Base-by-base conservation (phyloP, 2,888 invertebrate species). In the Eurytoma adleriae region DNA sequence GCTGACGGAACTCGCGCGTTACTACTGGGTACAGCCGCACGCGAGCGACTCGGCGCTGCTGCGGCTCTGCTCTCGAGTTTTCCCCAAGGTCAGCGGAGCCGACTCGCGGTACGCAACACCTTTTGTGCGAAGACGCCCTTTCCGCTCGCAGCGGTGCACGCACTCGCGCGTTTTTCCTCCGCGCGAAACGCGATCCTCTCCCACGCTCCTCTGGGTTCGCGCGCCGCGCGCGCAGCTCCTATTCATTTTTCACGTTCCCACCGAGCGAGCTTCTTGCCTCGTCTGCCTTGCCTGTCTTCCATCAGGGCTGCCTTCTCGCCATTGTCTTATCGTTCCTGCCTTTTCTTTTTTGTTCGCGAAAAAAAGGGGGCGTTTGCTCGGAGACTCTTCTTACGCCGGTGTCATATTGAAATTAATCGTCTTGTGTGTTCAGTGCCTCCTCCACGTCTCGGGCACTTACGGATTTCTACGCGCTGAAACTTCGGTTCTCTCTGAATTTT, bases 141-240 rank as follows among this genome's bases (percentile, higher is more conserved):
- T 79, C 79, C 79, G 74, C 54, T 79, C 54, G 40, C 10, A 64
- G n/a, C 61, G 59, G 40, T 20, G 14, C 67, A 20, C 72, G 52
- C 64, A 40, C 57, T 40, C 30, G 52, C 61, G 67, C 61, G 40
- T 59, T 61, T 68, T 78, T 52, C 59, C 40, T 54, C 50, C 16
- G 52, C 59, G 71, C 48, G 79, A 79, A 70, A 75, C 66, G 20
- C 74, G 70, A 75, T 71, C 27, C 50, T 57, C 61, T 79, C 79
- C 62, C 81, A 84, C 83, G 85, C 83, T 83, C 84, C 85, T 71
- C 62, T 50, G 50, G 71, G 66, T 24, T 3, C 57, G 20, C 40
- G 24, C 20, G 68, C 50, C 52, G 40, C 24, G 50, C 48, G 20
- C 24, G 16, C 40, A 59, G 50, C 70, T 48, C 20, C 74, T 59